Evolutionary conservation across 2,888 invertebrate species (phyloP).

Genomic region (Nymphalis urticae): DNA sequence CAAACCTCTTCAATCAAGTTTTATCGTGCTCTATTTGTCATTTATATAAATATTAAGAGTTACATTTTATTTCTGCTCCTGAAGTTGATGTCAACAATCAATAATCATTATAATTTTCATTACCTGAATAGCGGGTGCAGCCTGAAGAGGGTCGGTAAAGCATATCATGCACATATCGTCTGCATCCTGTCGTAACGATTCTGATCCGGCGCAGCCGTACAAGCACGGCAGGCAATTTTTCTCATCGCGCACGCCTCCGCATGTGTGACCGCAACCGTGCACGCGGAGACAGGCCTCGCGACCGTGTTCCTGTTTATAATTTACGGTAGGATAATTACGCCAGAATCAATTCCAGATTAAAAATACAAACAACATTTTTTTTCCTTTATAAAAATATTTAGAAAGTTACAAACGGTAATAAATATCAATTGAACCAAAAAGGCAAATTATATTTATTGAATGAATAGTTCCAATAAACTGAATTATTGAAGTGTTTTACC

Average conservation of each 20-base stretch:
- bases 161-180: conserved; percentile 99
- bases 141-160: conserved; percentile 97
- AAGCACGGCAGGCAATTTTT: conserved; percentile 93
- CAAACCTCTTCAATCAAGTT: no score
- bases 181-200: conserved; percentile 94
- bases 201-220: conserved; percentile 91
- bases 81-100: no score
- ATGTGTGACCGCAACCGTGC: conserved; percentile 93
- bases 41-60: no score
- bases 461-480: not conserved
- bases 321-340: not conserved
- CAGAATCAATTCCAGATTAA: no score
- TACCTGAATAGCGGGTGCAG: conserved; percentile 95
- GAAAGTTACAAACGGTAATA: no score
- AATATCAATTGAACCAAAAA: no score
- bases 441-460: no score
- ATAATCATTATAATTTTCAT: not conserved
- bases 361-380: not conserved
- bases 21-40: no score
- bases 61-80: no score
- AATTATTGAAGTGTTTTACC: conserved; percentile 63
- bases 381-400: no score
- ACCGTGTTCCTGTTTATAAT: conserved; percentile 84
- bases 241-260: conserved; percentile 96
- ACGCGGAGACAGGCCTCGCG: conserved; percentile 91